Evolutionary conservation across 1,140 invertebrate species (phyloP), one percentile per base, ranked within the genome.

Genomic region (Metaphire vulgaris): DNA sequence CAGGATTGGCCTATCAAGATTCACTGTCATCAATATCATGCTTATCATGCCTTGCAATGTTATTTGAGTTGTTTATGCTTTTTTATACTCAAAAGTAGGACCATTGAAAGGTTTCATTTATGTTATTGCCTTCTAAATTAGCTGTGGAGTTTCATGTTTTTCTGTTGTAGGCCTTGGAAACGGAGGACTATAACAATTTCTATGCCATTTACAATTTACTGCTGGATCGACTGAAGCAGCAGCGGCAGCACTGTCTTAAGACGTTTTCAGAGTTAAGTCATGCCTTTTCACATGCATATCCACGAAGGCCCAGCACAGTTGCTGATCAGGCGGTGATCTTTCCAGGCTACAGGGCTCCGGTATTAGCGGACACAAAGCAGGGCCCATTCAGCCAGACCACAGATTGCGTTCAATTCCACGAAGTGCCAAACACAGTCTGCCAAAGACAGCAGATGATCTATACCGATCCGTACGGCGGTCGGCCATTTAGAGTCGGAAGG

Each of bases 191-290:
- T 84, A 94, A 98, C 85, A 94, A 97, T 86, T 93, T 96, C 83
- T 93, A 94, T 74, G 95, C 95, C 74, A 97, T 97, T 80, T 98
- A 97, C 86, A 91, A 94, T 82, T 88, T 98, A 56, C 87, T 98
- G 32, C 86, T 92, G 79, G 93, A 96, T 81, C 93, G 92, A 84
- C 82, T 92, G 67, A 79, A 56, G 80, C 81, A 31, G 77, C 82
- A 71, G 76, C 80, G 69, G 78, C 82, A 73, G 76, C 81, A 41
- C 80, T n/a, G n/a, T n/a, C 80, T 28, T 79, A 77, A 70, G 76
- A 81, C 69, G 68, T 83, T 73, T 79, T 81, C 34, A 85, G 86
- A 77, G 84, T 86, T 29, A 82, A 87, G n/a, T n/a, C n/a, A n/a
- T 31, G 82, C 83, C 16, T 79, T 85, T 26, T 83, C 85, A 71